Evolutionary conservation across 2,113 vertebrate species (phyloP).

Genomic region (Megaceryle maxima): DNA sequence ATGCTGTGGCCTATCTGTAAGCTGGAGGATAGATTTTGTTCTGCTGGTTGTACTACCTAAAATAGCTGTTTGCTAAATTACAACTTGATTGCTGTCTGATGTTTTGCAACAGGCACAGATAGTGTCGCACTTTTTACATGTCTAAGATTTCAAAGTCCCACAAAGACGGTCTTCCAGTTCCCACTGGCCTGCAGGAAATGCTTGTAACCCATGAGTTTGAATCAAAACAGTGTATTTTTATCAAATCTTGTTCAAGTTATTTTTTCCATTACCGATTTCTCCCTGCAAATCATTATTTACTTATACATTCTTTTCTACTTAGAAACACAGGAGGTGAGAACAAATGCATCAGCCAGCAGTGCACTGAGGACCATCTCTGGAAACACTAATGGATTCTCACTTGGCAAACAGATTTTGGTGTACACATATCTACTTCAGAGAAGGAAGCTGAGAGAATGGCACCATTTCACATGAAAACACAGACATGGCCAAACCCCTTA

Average conservation of each 20-base stretch:
- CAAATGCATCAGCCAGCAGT: background rate
- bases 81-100: background rate
- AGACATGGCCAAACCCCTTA: background rate
- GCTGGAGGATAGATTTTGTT: background rate
- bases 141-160: constrained; percentile 17
- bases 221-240: constrained; percentile 13
- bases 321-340: constrained; percentile 17
- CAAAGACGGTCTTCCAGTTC: constrained; percentile 26
- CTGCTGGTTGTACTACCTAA: background rate
- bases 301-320: constrained; percentile 60
- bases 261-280: constrained; percentile 38
- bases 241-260: constrained; percentile 20
- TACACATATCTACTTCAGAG: background rate
- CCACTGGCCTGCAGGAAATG: constrained; percentile 46
- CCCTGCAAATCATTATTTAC: background rate
- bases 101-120: background rate
- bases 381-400: background rate
- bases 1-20: background rate
- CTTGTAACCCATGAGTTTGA: constrained; percentile 14
- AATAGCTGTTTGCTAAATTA: background rate
- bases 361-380: background rate
- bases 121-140: background rate
- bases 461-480: background rate
- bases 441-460: background rate
- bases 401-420: background rate